These are phyloP conservation scores for Elegia similella DNA, from an alignment of 2,888 invertebrate genomes.

Conservation along the genomic window DNA sequence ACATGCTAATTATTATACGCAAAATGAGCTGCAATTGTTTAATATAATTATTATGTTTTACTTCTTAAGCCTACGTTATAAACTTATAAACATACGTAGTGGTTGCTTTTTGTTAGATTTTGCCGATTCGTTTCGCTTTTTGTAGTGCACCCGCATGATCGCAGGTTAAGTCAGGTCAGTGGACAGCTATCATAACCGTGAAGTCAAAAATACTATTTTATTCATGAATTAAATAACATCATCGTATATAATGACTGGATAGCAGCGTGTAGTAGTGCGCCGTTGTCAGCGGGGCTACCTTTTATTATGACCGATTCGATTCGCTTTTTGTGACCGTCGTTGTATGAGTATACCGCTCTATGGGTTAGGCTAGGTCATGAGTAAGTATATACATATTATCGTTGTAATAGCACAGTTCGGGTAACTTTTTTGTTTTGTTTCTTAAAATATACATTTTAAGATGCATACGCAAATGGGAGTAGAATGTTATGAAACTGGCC, in stretches of 20 bases:
- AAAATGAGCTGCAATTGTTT: no score
- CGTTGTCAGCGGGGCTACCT: conserved; percentile 18
- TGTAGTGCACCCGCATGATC: not conserved
- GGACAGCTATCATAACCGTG: not conserved
- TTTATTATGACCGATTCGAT: conserved; percentile 65
- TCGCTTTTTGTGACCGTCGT: conserved; percentile 63
- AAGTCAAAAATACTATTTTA: not conserved
- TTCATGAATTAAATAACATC: not conserved
- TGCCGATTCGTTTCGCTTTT: not conserved
- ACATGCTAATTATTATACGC: no score
- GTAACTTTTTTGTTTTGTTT: not conserved
- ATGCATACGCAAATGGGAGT: no score
- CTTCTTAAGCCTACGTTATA: no score
- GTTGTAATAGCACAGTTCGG: not conserved
- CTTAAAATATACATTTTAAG: no score
- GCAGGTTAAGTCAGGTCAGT: not conserved
- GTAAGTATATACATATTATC: not conserved
- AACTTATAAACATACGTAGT: no score
- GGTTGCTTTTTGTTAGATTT: no score
- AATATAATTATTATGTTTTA: no score
- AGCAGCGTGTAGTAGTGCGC: not conserved
- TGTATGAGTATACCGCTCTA: conserved; percentile 50
- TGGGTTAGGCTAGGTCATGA: conserved; percentile 57
- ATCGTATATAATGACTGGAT: not conserved
- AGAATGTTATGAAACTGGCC: no score